Percentiles rank a stretch among this genome's conserved stretches.
Evolutionary conservation across 2,113 vertebrate genomes (phyloP).

Genomic region (Ifrita kowaldi): DNA sequence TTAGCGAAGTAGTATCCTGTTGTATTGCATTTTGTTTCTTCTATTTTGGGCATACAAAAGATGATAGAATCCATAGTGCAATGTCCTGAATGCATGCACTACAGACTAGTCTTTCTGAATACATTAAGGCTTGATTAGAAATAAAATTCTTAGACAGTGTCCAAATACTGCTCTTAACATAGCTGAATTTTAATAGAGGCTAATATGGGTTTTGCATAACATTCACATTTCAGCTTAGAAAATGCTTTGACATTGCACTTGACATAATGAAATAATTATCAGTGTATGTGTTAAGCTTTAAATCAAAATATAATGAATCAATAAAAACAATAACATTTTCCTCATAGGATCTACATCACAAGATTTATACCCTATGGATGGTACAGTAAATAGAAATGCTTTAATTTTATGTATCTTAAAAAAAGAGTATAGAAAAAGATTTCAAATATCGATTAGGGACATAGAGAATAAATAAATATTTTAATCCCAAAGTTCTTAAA

Average conservation of each 20-base stretch:
- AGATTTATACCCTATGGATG: background rate
- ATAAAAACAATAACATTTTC: background rate
- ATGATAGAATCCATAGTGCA: background rate
- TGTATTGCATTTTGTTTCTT: background rate
- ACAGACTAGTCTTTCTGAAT: background rate
- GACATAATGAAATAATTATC: background rate
- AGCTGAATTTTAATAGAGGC: background rate
- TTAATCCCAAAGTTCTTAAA: background rate
- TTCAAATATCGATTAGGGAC: background rate
- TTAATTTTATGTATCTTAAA: background rate
- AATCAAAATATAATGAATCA: background rate
- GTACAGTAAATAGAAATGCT: background rate
- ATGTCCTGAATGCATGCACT: background rate
- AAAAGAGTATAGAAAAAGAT: background rate
- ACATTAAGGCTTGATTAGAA: background rate
- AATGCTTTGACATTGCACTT: background rate
- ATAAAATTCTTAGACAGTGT: background rate
- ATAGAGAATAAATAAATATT: background rate
- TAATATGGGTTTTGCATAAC: background rate
- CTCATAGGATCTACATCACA: background rate
- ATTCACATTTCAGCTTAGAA: background rate
- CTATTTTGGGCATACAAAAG: background rate
- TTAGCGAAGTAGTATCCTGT: background rate
- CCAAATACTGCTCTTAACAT: background rate
- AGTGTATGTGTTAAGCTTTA: background rate